A percentile compares a stretch with the other conserved stretches of the same genome.
These are phyloP conservation scores for Parasteatoda tepidariorum DNA, from an alignment of 1,140 invertebrate genomes.

Conservation along the genomic window DNA sequence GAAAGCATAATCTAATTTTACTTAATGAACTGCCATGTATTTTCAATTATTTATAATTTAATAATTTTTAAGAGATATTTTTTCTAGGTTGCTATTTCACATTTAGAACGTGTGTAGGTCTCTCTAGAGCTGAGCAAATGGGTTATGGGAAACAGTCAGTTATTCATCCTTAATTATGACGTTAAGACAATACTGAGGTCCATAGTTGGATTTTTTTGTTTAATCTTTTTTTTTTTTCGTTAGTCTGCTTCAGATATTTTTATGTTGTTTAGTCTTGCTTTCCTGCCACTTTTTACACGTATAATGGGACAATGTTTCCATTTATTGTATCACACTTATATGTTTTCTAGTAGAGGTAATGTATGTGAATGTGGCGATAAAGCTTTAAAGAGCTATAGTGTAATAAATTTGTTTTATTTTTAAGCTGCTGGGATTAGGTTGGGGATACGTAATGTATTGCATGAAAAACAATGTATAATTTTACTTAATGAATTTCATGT, in stretches of 20 bases:
- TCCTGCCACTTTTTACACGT: background rate
- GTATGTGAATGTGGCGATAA: background rate
- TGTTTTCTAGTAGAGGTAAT: background rate
- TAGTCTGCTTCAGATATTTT: background rate
- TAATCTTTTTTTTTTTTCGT: background rate
- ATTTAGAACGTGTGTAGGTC: no score
- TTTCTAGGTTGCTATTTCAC: no score
- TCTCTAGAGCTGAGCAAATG: no score
- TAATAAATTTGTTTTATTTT: background rate
- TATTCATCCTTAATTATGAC: no score
- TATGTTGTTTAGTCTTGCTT: background rate
- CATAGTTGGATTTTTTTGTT: background rate
- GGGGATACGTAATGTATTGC: background rate
- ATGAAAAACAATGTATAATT: no score
- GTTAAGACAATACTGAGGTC: background rate
- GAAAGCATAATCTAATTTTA: no score
- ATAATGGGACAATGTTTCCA: conserved; percentile 5
- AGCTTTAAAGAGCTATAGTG: background rate
- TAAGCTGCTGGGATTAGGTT: background rate
- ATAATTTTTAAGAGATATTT: no score
- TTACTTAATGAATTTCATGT: no score
- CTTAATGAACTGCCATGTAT: no score
- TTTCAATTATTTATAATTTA: no score
- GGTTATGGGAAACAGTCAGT: no score
- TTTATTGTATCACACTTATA: background rate